Evolutionary conservation across 2,888 invertebrate genomes (phyloP).

Genomic region (Cheilosia pagana): DNA sequence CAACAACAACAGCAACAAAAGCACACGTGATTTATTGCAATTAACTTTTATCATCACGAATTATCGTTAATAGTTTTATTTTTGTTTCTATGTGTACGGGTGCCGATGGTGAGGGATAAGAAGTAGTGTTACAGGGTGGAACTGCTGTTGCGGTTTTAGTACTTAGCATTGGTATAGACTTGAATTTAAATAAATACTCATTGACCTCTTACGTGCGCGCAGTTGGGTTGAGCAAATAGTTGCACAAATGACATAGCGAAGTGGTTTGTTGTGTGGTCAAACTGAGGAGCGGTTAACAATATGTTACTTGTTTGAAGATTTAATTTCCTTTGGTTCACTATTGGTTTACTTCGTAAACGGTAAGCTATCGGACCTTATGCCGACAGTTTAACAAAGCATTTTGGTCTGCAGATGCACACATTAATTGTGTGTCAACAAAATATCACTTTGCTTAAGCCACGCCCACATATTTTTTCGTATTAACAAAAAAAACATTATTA

Average conservation of each 20-base stretch:
- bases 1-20: slow-evolving; percentile 11
- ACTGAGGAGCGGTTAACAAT: too few relatives aligned
- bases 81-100: slow-evolving; percentile 4
- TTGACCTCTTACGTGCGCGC: slow-evolving; percentile 26
- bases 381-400: too few relatives aligned
- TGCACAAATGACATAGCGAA: neutral
- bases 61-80: slow-evolving; percentile 50
- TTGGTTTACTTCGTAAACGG: too few relatives aligned
- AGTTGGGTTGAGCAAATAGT: neutral
- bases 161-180: slow-evolving; percentile 1
- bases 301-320: too few relatives aligned
- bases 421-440: too few relatives aligned
- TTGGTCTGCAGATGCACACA: too few relatives aligned
- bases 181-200: slow-evolving; percentile 16
- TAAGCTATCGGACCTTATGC: too few relatives aligned
- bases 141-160: neutral
- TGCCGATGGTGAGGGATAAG: slow-evolving; percentile 17
- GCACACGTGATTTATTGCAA: slow-evolving; percentile 61
- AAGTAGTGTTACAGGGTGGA: slow-evolving; percentile 25
- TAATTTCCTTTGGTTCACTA: too few relatives aligned
- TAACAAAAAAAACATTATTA: too few relatives aligned
- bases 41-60: slow-evolving; percentile 62
- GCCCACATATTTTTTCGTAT: too few relatives aligned
- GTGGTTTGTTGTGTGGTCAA: too few relatives aligned
- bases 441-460: too few relatives aligned